Evolutionary conservation across 2,113 vertebrate species (phyloP), one percentile per base, ranked within the genome.

Genomic region (Gasterosteus aculeatus): DNA sequence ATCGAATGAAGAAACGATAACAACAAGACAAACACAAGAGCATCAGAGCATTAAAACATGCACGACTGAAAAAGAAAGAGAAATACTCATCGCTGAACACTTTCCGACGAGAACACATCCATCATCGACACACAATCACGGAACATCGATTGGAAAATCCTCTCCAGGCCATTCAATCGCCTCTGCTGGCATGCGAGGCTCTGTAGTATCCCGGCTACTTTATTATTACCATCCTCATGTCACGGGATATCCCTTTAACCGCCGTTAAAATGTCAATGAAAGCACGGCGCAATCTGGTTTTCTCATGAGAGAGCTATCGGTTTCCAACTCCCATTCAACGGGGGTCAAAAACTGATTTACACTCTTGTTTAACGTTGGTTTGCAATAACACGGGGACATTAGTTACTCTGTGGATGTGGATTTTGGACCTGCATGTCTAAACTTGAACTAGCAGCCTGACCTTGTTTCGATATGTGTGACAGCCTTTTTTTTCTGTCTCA

Each of bases 91-190:
- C 26, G 12, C 35, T 51, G 15, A 39, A 44, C 22, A 39, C n/a
- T 16, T 4, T 46, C 14, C 5, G 1, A 1, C 44, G 4, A 46
- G 19, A 70, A 35, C 16, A 56, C 35, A 5, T 33, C 61, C 19
- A 78, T 77, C 75, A 72, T 61, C 89, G 83, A 84, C 82, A 71
- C 22, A 79, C 57, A 74, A 81, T 87, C 82, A 89, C 80, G 77
- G 66, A 69, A 53, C 61, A 87, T 74, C 72, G 71, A 86, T 90
- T 85, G 76, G 10, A 16, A 88, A 91, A 88, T 81, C 82, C 84
- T 31, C 19, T 73, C 69, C 29, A 54, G 75, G 67, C 57, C 72
- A 5, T 67, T 86, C 82, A 85, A 87, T 89, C 81, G 72, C 68
- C 42, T 88, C 60, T 51, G 65, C 35, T 69, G 80, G 77, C 49